phyloP scores from a whole-genome alignment of 2,797 vertebrate species.

The Acipenser oxyrinchus region DNA sequence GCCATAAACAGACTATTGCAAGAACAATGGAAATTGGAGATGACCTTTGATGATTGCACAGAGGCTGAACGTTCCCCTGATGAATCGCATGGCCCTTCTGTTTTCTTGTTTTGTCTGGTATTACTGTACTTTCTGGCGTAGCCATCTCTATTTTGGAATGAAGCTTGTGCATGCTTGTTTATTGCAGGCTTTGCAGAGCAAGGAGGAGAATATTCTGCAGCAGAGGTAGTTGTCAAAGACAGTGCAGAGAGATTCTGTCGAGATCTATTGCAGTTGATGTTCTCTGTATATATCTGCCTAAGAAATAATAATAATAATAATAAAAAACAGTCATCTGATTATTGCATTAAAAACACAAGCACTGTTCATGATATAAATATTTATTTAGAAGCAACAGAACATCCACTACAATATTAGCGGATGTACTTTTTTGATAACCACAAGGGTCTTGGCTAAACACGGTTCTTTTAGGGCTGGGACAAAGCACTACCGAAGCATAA shows the following conservation, averaged over 20 bases:
- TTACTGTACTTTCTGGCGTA: constrained; percentile 29
- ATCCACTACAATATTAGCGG: too few relatives aligned
- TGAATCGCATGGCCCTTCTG: constrained; percentile 5
- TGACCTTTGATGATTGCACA: constrained; percentile 33
- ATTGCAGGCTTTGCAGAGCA: constrained; percentile 21
- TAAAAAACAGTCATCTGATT: too few relatives aligned
- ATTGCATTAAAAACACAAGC: too few relatives aligned
- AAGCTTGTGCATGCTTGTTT: constrained; percentile 14
- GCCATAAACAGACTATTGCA: not conserved
- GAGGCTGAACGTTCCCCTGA: constrained; percentile 12
- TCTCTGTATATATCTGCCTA: too few relatives aligned
- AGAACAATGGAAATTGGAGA: not conserved
- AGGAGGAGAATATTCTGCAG: not conserved
- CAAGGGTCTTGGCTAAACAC: too few relatives aligned
- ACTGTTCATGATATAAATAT: too few relatives aligned
- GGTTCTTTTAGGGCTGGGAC: too few relatives aligned
- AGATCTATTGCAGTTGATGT: not conserved
- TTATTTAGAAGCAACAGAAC: too few relatives aligned
- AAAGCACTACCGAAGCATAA: too few relatives aligned
- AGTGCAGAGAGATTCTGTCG: constrained; percentile 23
- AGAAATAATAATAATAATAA: not conserved
- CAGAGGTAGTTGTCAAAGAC: constrained; percentile 9
- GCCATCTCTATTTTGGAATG: constrained; percentile 28
- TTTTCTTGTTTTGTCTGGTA: constrained; percentile 21
- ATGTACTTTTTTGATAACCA: too few relatives aligned